Evolutionary conservation across 2,113 vertebrate genomes (phyloP), one percentile per base, ranked within the genome.

Genomic region (Geococcyx californianus): DNA sequence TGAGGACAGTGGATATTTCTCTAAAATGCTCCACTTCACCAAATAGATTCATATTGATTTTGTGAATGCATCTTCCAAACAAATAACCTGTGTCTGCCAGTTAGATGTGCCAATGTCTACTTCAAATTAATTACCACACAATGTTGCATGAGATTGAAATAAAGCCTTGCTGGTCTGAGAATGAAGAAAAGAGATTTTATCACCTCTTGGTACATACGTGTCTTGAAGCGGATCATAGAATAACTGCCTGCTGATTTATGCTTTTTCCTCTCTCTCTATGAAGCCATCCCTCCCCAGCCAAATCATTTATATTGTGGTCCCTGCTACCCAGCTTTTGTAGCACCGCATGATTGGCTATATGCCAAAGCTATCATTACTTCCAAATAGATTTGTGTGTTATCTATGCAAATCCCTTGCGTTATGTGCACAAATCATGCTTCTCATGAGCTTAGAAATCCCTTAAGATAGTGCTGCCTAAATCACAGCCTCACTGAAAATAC

Each of bases 11-110:
- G 74, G 93, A 38, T 97, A 96, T 98, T 98, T 98, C 89, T 95
- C 95, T 93, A 98, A 97, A 98, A 95, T 98, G 89, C 95, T 93
- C 88, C 90, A 96, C 94, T 98, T 98, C 97, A 93, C 91, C 94
- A 97, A 98, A 98, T 98, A 95, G 96, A 97, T 97, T 97, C 93
- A 69, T 98, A 98, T 98, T 98, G 98, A 98, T 98, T 98, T 96
- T 98, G 90, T 89, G 94, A 98, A 98, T 97, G 82, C 80, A 94
- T 98, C 94, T 97, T 96, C 81, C 93, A 96, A 96, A 94, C 82
- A 98, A 97, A 97, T 97, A 97, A 97, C 97, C 88, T 96, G 87
- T 98, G 98, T 97, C 96, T 98, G 94, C 97, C 97, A 96, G 95
- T 96, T 98, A 95, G 78, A 96, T 79, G 73, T 93, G 92, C 95